Evolutionary conservation across 2,113 vertebrate species (phyloP).

Genomic region (Oreotrochilus melanogaster): DNA sequence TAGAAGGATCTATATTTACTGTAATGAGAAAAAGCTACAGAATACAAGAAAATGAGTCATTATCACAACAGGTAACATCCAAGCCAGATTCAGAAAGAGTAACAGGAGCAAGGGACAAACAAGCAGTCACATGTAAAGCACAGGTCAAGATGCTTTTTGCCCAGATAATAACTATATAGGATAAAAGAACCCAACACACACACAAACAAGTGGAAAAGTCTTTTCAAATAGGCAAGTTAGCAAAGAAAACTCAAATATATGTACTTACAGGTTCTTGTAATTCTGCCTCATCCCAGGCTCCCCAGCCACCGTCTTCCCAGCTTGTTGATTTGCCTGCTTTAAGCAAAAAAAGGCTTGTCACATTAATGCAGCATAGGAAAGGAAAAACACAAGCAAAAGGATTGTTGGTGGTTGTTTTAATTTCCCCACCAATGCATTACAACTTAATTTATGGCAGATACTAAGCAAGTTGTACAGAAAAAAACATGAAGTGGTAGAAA

Average conservation of each 20-base stretch:
- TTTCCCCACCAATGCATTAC: not conserved
- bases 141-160: not conserved
- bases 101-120: not conserved
- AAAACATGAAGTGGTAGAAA: not conserved
- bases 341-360: not conserved
- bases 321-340: constrained; percentile 75
- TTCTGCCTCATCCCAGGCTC: constrained; percentile 84
- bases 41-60: not conserved
- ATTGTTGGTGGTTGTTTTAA: not conserved
- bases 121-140: not conserved
- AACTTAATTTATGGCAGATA: not conserved
- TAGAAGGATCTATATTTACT: not conserved
- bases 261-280: constrained; percentile 79
- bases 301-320: constrained; percentile 86
- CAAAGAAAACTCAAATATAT: not conserved
- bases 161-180: not conserved
- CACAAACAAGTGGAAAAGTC: not conserved
- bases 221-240: not conserved
- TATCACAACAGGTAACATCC: not conserved
- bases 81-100: not conserved
- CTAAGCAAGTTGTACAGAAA: not conserved
- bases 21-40: not conserved
- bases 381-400: not conserved
- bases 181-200: not conserved
- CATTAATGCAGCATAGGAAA: not conserved